Evolutionary conservation across 2,113 vertebrate species (phyloP).

Genomic region (Antennarius striatus): DNA sequence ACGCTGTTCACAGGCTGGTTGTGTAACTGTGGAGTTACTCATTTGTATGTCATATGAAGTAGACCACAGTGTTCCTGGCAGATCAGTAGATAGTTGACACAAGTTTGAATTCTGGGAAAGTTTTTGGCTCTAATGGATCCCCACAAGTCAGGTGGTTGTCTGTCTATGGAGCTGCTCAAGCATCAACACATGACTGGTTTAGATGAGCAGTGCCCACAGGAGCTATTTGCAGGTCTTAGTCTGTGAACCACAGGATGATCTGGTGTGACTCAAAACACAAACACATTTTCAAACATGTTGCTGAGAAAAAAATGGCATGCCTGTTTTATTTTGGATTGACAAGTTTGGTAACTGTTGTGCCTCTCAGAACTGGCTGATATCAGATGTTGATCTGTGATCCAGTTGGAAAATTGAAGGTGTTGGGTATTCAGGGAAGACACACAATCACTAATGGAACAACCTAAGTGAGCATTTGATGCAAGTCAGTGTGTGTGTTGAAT

Average conservation of each 20-base stretch:
- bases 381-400: neutral
- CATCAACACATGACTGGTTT: neutral
- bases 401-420: too few species aligned
- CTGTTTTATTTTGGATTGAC: neutral
- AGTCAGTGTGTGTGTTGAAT: too few species aligned
- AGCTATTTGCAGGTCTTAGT: neutral
- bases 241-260: too few species aligned
- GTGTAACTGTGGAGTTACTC: slow-evolving; percentile 8
- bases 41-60: too few species aligned
- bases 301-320: neutral
- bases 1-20: neutral
- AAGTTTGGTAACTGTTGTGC: neutral
- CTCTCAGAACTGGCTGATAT: neutral
- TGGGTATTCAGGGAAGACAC: too few species aligned
- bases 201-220: neutral
- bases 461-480: too few species aligned
- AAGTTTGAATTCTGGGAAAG: neutral
- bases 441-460: too few species aligned
- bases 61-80: neutral
- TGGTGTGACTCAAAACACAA: too few species aligned
- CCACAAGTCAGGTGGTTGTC: too few species aligned
- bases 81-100: too few species aligned
- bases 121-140: neutral
- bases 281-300: too few species aligned
- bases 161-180: neutral